Base-by-base conservation (phyloP, 1,140 invertebrate species). In the Brachionus rubens region DNA sequence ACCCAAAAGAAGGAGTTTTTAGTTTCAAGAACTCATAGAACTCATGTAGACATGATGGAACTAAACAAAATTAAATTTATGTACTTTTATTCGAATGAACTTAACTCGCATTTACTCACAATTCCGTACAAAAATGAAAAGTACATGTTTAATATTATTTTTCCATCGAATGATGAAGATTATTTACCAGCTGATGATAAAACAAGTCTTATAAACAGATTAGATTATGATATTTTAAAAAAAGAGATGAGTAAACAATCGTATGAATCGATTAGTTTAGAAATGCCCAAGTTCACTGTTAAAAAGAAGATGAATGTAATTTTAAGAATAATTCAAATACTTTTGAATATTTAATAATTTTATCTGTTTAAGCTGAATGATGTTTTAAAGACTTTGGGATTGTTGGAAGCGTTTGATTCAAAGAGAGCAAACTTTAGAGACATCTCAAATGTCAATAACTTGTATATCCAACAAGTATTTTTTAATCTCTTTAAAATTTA, bases 271-370 rank as follows among this genome's bases (percentile, higher is more conserved):
- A 24, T 65, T 21, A 65, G 26, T 65, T 43, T 65, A 43, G 12
- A 3, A 10, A 46, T 65, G 16, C 59, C 59, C 41, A 65, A 65
- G 21, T 65, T 65, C 43, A 43, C 10, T 10, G 26, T 65, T 21
- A 65, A 65, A 43, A 46, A 65, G 24, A 65, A 65, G 16, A 43
- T 65, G 9, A 65, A 65, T 41, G 9, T 65, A 65, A n/a, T n/a
- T n/a, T n/a, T n/a, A n/a, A n/a, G n/a, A n/a, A n/a, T n/a, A n/a
- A n/a, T n/a, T n/a, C n/a, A n/a, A n/a, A n/a, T n/a, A n/a, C n/a
- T n/a, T n/a, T n/a, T n/a, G n/a, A n/a, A n/a, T n/a, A n/a, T n/a
- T n/a, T n/a, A n/a, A n/a, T n/a, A n/a, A n/a, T n/a, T n/a, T n/a
- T n/a, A n/a, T n/a, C n/a, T n/a, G n/a, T n/a, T n/a, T n/a, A n/a